Base-by-base conservation (phyloP, 1,140 invertebrate genomes). In the Atopsyche davidsoni region DNA sequence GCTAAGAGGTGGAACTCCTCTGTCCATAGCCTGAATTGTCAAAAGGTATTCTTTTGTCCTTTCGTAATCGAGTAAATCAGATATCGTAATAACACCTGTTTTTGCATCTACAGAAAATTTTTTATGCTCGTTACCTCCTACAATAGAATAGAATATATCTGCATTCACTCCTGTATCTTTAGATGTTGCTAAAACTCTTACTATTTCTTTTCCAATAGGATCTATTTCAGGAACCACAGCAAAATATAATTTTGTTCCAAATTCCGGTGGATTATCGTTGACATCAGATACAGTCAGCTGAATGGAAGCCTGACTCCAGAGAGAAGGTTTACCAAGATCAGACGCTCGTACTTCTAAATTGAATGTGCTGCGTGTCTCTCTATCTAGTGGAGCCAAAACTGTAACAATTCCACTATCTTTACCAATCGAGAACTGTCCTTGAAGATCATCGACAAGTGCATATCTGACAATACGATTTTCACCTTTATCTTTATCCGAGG, bases 101-200 rank as follows among this genome's bases (percentile, higher is more conserved):
- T 77, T 77, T 0, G 78, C 72, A 62, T 89, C 73, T 46, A 91
- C 86, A 14, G 70, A 62, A 62, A 90, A 91, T 60, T 88, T 87
- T 41, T 82, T 80, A 55, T 89, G 85, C 59, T 89, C 86, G 57
- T 89, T 89, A 10, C 87, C 87, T 35, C 84, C 85, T 17, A 89
- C 77, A 44, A 93, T 86, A 19, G 85, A 83, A 62, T 95, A 96
- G 14, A 80, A 80, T 31, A 96, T 85, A 61, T 91, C 81, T 0
- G 89, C 89, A 68, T 96, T 96, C 0, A 90, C 78, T 1, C 91
- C 92, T n/a, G 83, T 84, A 62, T 96, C 92, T 57, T 84, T 79
- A 11, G 92, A 94, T 0, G 83, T 86, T 0, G 92, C 92, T 28
- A 83, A 69, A 0, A 96, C 83, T 52, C 79, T 70, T 1, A 82